Percentiles rank a stretch among this genome's conserved stretches.
phyloP scores from a whole-genome alignment of 2,888 invertebrate species.

The Tinea trinotella region DNA sequence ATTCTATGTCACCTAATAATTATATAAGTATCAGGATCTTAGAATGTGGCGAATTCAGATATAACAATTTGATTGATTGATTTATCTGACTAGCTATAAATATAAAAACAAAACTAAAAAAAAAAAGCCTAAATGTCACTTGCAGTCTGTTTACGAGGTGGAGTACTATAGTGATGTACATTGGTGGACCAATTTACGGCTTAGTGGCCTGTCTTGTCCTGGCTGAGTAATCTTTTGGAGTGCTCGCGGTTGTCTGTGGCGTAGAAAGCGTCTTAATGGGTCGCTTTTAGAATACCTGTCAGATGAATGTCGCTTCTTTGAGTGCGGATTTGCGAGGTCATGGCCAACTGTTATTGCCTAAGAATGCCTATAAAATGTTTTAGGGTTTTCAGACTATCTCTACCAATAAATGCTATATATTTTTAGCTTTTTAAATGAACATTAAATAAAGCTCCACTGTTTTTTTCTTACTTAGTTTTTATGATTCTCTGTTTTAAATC shows the following conservation, averaged over 20 bases:
- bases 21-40: no score
- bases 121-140: not conserved
- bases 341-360: slow-evolving; percentile 15
- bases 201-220: slow-evolving; percentile 14
- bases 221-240: slow-evolving; percentile 18
- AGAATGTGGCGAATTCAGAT: no score
- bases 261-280: slow-evolving; percentile 52
- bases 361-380: not conserved
- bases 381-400: not conserved
- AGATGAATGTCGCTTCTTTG: slow-evolving; percentile 48
- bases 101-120: not conserved
- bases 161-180: slow-evolving; percentile 1
- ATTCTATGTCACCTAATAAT: no score
- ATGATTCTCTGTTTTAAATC: no score
- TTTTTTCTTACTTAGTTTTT: no score
- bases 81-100: no score
- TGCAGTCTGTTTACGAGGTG: not conserved
- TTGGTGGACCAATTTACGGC: slow-evolving; percentile 11
- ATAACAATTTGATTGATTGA: no score
- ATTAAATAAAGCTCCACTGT: no score
- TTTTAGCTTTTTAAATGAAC: no score
- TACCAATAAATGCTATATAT: no score
- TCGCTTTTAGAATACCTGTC: slow-evolving; percentile 45
- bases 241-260: slow-evolving; percentile 20
- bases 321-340: slow-evolving; percentile 18